Percentiles rank a stretch among this genome's conserved stretches.
These are phyloP conservation scores for Nautilus pompilius DNA, from an alignment of 1,140 invertebrate species.

Conservation along the genomic window DNA sequence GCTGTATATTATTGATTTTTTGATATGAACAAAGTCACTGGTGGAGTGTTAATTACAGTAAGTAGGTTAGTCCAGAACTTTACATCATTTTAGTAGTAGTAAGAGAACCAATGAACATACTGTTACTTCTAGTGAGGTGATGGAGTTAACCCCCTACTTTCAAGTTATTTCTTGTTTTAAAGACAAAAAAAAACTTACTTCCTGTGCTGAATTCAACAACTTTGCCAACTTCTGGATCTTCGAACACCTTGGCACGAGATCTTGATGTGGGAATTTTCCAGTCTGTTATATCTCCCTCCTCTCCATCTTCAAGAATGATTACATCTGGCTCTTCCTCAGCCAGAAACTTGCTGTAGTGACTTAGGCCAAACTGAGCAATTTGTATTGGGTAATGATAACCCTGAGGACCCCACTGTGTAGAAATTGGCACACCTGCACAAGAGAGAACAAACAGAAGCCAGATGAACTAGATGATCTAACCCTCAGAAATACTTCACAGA, in stretches of 20 bases:
- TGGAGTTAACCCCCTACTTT: too few relatives aligned
- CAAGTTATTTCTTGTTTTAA: neutral
- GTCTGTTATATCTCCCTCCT: conserved; percentile 42
- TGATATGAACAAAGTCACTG: too few relatives aligned
- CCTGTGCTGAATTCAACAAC: neutral
- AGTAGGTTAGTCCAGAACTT: too few relatives aligned
- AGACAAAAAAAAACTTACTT: neutral
- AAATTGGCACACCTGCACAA: conserved; percentile 77
- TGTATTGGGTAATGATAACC: conserved; percentile 98
- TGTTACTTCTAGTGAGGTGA: too few relatives aligned
- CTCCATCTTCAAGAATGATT: conserved; percentile 65
- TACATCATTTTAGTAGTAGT: too few relatives aligned
- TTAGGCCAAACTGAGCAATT: conserved; percentile 95
- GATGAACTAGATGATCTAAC: too few relatives aligned
- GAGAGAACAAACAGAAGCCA: neutral
- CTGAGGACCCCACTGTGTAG: conserved; percentile 83
- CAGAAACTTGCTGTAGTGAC: conserved; percentile 91
- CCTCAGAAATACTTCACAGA: too few relatives aligned
- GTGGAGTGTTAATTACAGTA: too few relatives aligned
- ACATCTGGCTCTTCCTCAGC: conserved; percentile 28
- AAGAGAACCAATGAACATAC: too few relatives aligned
- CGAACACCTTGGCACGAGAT: neutral
- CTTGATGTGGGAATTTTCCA: conserved; percentile 28
- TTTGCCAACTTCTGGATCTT: neutral
- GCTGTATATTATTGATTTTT: too few relatives aligned